Conservation (phyloP, 2,888 invertebrate genomes). For the Hydropsyche betteni region DNA sequence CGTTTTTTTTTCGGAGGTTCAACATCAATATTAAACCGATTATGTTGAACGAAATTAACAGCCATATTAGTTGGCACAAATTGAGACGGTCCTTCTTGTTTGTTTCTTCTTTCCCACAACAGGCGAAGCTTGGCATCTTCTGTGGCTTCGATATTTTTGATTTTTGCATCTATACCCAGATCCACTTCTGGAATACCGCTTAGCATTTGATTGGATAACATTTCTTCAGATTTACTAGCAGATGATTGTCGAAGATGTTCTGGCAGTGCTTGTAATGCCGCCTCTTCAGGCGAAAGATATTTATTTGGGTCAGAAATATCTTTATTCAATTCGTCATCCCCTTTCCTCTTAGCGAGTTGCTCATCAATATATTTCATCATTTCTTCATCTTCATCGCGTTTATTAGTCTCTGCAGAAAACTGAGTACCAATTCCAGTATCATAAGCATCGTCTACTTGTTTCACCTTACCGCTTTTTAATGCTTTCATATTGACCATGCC, state of each 20-base stretch:
- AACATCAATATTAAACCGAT: slow-evolving; percentile 92
- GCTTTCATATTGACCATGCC: slow-evolving; percentile 92
- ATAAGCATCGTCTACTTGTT: slow-evolving; percentile 88
- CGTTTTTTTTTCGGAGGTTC: slow-evolving; percentile 70
- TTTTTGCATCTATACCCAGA: slow-evolving; percentile 98
- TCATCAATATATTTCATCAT: slow-evolving; percentile 87
- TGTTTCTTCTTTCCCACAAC: slow-evolving; percentile 86
- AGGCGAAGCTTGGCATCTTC: slow-evolving; percentile 97
- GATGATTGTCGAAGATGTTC: slow-evolving; percentile 88
- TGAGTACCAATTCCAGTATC: slow-evolving; percentile 95
- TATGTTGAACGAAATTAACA: slow-evolving; percentile 97
- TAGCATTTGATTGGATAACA: slow-evolving; percentile 99
- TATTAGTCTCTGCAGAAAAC: slow-evolving; percentile 97
- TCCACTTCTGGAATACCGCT: slow-evolving; percentile 99
- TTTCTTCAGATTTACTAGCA: slow-evolving; percentile 92
- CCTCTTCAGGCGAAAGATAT: slow-evolving; percentile 89
- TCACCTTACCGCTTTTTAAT: slow-evolving; percentile 81
- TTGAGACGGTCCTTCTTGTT: slow-evolving; percentile 91
- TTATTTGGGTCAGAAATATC: slow-evolving; percentile 64
- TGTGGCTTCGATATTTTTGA: slow-evolving; percentile 98
- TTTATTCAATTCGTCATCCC: slow-evolving; percentile 64
- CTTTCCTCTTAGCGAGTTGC: slow-evolving; percentile 86
- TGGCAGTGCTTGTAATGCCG: slow-evolving; percentile 88
- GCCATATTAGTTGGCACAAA: slow-evolving; percentile 99
- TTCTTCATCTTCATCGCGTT: slow-evolving; percentile 97